Percentiles rank a stretch among this genome's conserved stretches.
These are phyloP conservation scores for Meandrina meandrites DNA, from an alignment of 92 coral and sea anemone genomes.

Conservation along the genomic window DNA sequence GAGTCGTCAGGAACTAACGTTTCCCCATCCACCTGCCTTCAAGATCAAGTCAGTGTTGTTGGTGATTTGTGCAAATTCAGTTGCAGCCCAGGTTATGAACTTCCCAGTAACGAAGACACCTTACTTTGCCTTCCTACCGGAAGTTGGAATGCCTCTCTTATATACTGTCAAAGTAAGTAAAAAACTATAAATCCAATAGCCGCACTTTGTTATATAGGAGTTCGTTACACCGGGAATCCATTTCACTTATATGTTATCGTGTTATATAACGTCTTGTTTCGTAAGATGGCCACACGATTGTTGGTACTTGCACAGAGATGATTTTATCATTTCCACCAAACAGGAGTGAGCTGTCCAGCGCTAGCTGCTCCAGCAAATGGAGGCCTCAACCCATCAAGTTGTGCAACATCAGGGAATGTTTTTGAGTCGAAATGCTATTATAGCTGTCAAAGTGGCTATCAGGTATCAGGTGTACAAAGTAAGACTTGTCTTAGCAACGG, in stretches of 20 bases:
- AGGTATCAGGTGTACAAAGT: slow-evolving; percentile 48
- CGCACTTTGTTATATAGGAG: no score
- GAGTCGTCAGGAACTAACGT: slow-evolving; percentile 62
- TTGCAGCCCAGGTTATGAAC: slow-evolving; percentile 74
- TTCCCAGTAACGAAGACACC: slow-evolving; percentile 41
- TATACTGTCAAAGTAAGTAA: slow-evolving; percentile 61
- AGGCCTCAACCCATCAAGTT: slow-evolving; percentile 57
- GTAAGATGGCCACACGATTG: no score
- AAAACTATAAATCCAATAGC: no score
- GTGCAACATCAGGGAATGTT: slow-evolving; percentile 61
- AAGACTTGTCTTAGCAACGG: slow-evolving; percentile 75
- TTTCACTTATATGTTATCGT: no score
- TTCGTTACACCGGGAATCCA: no score
- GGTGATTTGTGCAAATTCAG: slow-evolving; percentile 75
- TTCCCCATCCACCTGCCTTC: slow-evolving; percentile 73
- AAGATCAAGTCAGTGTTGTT: slow-evolving; percentile 49
- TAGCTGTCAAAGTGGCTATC: slow-evolving; percentile 66
- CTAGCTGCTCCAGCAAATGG: slow-evolving; percentile 72
- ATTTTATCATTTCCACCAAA: background rate
- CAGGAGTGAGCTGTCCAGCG: slow-evolving; percentile 77
- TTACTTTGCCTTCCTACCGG: slow-evolving; percentile 67
- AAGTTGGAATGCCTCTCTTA: slow-evolving; percentile 57
- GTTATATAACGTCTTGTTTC: no score
- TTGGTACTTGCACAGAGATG: background rate
- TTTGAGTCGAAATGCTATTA: slow-evolving; percentile 64